Evolutionary conservation across 1,140 invertebrate genomes (phyloP), one percentile per base, ranked within the genome.

Genomic region (Xylocopa sonorina): DNA sequence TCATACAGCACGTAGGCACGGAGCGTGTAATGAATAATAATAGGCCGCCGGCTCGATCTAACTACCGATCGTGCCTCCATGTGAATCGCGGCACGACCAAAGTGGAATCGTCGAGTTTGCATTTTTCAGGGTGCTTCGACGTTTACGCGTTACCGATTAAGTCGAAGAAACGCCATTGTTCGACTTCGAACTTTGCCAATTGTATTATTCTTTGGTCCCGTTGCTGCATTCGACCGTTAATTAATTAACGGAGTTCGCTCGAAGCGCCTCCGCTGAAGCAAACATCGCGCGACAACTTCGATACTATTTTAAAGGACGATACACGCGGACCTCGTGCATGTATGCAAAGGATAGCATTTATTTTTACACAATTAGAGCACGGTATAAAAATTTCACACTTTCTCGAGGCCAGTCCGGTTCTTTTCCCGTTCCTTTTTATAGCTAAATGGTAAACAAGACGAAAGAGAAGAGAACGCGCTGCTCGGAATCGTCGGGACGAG

Each of bases 131-230:
- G 46, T 32, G n/a, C 43, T 41, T 16, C 18, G 48, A 1, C 21
- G 46, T 32, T 71, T 48, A 71, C 66, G 77, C 72, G 68, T 21
- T 60, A 38, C 77, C 4, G 78, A 50, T 38, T 62, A 43, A 66
- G 46, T 57, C 43, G 74, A 66, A 77, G 53, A 9, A 38, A 38
- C 38, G 38, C 38, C 38, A 38, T 51, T 50, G 62, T n/a, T 62
- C 34, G 9, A 24, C n/a, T 62, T 1, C 16, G 43, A 84, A 80
- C 53, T 80, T 66, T 50, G 69, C 32, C 53, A 50, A 57, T 64
- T 81, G 77, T 29, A 85, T 84, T 81, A 78, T 80, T 72, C 66
- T 75, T 81, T 34, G 51, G 51, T 4, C 27, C 51, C n/a, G 3
- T 14, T 14, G 51, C 24, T 53, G n/a, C n/a, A n/a, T n/a, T n/a